Conservation (phyloP, 2,888 invertebrate species). For the Eurois occulta region DNA sequence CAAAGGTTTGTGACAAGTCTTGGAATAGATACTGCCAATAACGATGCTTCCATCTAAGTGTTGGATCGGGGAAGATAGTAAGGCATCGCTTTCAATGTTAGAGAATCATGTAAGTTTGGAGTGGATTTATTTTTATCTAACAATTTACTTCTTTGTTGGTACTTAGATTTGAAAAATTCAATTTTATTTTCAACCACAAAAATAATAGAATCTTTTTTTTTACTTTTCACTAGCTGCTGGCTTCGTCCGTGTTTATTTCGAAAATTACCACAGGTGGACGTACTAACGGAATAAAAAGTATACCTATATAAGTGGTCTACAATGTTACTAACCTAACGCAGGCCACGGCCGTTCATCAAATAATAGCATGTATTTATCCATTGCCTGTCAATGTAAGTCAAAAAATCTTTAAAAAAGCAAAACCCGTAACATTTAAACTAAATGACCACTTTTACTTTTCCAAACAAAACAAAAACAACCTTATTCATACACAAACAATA, state of each 20-base stretch:
- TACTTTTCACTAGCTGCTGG: neutral
- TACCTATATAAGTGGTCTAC: neutral
- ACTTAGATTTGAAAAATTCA: neutral
- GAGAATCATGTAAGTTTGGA: neutral
- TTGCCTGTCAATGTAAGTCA: neutral
- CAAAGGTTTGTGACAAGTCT: constrained; percentile 81
- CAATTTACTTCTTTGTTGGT: neutral
- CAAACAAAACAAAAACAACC: neutral
- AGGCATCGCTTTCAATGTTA: constrained; percentile 30
- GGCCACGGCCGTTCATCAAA: neutral
- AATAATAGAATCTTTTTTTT: neutral
- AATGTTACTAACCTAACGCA: too few relatives aligned
- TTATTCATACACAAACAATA: constrained; percentile 35
- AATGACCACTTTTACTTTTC: neutral
- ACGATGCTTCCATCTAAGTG: constrained; percentile 58
- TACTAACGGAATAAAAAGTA: neutral
- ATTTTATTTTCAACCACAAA: neutral
- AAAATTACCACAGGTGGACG: neutral
- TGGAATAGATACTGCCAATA: constrained; percentile 78
- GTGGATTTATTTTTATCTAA: constrained; percentile 36
- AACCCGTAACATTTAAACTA: neutral
- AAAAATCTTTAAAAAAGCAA: neutral
- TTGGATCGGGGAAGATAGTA: constrained; percentile 40
- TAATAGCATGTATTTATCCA: neutral
- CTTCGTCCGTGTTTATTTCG: neutral